These are phyloP conservation scores for Malurus elegans DNA, from an alignment of 2,113 vertebrate genomes.

Conservation along the genomic window DNA sequence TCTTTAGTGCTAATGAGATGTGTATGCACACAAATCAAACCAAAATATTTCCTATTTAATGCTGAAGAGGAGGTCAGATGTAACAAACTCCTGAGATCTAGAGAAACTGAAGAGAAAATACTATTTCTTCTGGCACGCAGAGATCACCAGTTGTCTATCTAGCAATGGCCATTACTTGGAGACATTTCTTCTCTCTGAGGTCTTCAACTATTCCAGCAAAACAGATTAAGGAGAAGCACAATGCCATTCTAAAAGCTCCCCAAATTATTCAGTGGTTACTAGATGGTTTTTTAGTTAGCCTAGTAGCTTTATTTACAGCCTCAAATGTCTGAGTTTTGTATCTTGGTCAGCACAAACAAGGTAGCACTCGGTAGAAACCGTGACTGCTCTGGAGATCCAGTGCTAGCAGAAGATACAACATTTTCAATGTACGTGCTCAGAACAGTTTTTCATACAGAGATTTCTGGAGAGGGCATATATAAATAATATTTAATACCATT, in stretches of 20 bases:
- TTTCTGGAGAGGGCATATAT: not conserved
- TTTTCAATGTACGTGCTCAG: not conserved
- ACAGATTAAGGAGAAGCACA: not conserved
- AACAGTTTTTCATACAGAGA: not conserved
- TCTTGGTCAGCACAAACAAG: not conserved
- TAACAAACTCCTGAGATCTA: not conserved
- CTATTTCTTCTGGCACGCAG: not conserved
- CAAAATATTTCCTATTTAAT: not conserved
- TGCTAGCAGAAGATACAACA: not conserved
- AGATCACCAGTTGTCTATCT: not conserved
- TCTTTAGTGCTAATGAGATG: not conserved
- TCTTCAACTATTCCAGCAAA: not conserved
- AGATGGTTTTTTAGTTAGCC: not conserved
- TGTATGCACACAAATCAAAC: not conserved
- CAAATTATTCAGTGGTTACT: not conserved
- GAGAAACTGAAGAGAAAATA: not conserved
- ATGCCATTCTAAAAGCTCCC: not conserved
- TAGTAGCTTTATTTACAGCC: not conserved
- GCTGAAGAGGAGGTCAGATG: not conserved
- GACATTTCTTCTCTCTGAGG: not conserved
- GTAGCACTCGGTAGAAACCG: not conserved
- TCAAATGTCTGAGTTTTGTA: not conserved
- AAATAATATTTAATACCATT: not conserved
- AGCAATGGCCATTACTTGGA: not conserved
- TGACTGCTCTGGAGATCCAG: not conserved